Percentiles rank a stretch among this genome's conserved stretches.
Conservation (phyloP, 2,113 vertebrate genomes). For the Mormyrus lacerda region DNA sequence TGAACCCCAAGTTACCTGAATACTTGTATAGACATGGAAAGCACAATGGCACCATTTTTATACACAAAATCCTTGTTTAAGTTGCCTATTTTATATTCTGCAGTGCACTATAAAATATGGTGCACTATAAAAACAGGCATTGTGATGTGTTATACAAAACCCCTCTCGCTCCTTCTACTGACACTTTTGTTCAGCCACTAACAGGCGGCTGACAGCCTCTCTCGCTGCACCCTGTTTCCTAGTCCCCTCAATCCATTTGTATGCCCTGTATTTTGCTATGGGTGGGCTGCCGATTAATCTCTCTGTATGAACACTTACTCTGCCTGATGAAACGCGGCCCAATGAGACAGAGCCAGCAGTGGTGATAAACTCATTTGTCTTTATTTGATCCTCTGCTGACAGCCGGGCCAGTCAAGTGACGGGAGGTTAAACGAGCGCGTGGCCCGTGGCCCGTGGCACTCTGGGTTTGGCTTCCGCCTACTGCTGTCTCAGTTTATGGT, state of each 20-base stretch:
- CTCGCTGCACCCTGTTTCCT: background rate
- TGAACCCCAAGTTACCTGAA: background rate
- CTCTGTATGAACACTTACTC: conserved; percentile 5
- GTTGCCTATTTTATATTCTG: background rate
- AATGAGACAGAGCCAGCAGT: background rate
- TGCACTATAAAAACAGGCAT: background rate
- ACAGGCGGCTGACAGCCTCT: background rate
- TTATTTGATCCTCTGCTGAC: conserved; percentile 4
- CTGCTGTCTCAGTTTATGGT: background rate
- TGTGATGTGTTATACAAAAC: background rate
- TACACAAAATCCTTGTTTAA: background rate
- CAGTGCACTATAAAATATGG: background rate
- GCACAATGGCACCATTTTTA: background rate
- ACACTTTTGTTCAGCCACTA: background rate
- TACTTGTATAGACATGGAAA: background rate
- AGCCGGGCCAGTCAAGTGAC: background rate
- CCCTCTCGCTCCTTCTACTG: background rate
- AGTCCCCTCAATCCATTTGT: background rate
- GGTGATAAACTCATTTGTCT: conserved; percentile 13
- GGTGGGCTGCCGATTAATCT: background rate
- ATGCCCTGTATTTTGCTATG: background rate
- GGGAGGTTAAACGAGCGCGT: background rate
- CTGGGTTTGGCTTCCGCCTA: background rate
- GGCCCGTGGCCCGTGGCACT: background rate
- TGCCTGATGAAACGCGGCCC: background rate